These are phyloP conservation scores for Atherinosoma microstoma DNA, from an alignment of 2,797 vertebrate genomes.

Conservation along the genomic window DNA sequence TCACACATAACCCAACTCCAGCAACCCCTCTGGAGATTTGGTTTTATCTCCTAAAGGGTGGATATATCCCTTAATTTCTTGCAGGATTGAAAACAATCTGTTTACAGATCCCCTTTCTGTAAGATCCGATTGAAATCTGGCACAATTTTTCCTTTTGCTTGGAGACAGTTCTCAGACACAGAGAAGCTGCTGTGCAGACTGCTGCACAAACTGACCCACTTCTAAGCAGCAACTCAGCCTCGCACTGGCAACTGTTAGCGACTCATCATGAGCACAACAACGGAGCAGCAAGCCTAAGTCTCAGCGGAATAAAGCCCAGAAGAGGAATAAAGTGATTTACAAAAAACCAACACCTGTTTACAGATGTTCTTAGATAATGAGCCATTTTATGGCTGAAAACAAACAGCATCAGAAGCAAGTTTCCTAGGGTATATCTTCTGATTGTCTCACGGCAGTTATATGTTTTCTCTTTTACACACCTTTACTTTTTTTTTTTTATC, in stretches of 20 bases:
- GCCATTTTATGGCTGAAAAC: conserved; percentile 23
- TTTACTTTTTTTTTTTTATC: not conserved
- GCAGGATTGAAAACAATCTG: conserved; percentile 50
- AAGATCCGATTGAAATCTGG: conserved; percentile 63
- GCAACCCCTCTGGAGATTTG: conserved; percentile 37
- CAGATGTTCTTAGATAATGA: conserved; percentile 47
- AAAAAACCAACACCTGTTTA: conserved; percentile 46
- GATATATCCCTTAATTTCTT: conserved; percentile 44
- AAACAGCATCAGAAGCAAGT: conserved; percentile 16
- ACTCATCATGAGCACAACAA: conserved; percentile 69
- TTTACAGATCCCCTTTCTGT: conserved; percentile 60
- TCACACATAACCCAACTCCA: conserved; percentile 38
- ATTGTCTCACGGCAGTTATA: not conserved
- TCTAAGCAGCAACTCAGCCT: conserved; percentile 60
- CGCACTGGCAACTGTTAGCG: conserved; percentile 61
- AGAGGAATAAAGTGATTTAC: conserved; percentile 41
- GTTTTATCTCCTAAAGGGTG: conserved; percentile 48
- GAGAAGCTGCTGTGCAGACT: conserved; percentile 53
- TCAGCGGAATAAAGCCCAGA: conserved; percentile 41
- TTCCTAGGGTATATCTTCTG: not conserved
- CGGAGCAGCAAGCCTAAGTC: conserved; percentile 49
- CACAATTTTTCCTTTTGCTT: conserved; percentile 44
- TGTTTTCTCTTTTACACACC: not conserved
- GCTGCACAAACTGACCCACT: conserved; percentile 73
- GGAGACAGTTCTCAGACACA: conserved; percentile 57